Evolutionary conservation across 1,140 invertebrate species (phyloP).

Genomic region (Zaprionus camerounensis): DNA sequence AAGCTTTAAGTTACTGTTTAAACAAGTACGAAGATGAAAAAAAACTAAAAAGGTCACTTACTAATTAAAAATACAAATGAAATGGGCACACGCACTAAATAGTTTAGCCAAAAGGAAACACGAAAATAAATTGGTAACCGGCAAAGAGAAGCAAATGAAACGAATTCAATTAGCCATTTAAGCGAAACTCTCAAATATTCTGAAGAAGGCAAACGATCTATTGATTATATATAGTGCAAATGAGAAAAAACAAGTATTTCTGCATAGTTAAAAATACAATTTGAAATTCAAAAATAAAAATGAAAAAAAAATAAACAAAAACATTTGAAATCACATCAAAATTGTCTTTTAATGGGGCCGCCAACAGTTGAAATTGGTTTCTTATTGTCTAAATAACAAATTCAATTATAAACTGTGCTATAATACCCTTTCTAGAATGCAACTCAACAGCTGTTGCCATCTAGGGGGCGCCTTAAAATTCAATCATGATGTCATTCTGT

Average conservation of each 20-base stretch:
- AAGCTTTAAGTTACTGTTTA: constrained; percentile 78
- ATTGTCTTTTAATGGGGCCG: not conserved
- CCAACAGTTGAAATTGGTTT: not conserved
- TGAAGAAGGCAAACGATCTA: constrained; percentile 43
- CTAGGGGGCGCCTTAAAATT: constrained; percentile 29
- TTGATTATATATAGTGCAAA: constrained; percentile 39
- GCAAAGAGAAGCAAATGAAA: constrained; percentile 28
- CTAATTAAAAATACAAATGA: constrained; percentile 59
- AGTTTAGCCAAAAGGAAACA: constrained; percentile 68
- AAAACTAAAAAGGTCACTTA: constrained; percentile 43
- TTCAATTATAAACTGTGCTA: not conserved
- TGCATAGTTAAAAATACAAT: constrained; percentile 50
- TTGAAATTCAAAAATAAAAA: constrained; percentile 56
- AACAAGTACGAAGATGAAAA: constrained; percentile 24
- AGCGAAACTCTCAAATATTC: constrained; percentile 56
- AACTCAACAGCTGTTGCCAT: constrained; percentile 7
- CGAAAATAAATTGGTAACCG: constrained; percentile 17
- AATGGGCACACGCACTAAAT: constrained; percentile 74
- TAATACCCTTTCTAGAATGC: not conserved
- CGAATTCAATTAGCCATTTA: constrained; percentile 55
- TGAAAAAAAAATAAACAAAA: constrained; percentile 2
- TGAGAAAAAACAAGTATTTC: constrained; percentile 38
- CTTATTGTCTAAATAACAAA: not conserved
- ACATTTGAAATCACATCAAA: constrained; percentile 48
- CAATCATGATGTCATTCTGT: constrained; percentile 58